Evolutionary conservation across 2,113 vertebrate species (phyloP), one percentile per base, ranked within the genome.

Genomic region (Pluvialis apricaria): DNA sequence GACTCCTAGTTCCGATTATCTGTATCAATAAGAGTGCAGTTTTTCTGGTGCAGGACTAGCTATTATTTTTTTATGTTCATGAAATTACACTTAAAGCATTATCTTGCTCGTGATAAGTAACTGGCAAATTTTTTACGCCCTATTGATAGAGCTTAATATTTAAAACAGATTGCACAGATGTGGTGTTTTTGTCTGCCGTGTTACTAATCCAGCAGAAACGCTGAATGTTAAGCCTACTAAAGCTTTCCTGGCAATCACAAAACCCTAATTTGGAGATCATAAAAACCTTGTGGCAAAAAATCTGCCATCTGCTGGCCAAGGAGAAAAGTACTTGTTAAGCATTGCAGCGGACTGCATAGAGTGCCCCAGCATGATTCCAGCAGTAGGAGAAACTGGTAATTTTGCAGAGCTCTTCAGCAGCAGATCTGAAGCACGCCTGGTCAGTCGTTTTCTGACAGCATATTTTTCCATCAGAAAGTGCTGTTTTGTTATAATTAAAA

Each of bases 261-360:
- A 60, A 3, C 38, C 17, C 26, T 9, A 10, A 61, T 55, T 32
- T 34, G 73, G 64, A 58, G 36, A 51, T 10, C 18, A 1, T 13
- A 11, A 71, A 86, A 51, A 5, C 22, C 11, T 9, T 45, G 24
- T 62, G 62, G 42, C 45, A 40, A 61, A 73, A 73, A 25, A 22
- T 42, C 79, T 55, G 96, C 96, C 95, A 77, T 77, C 95, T 97
- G 57, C 77, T 90, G 97, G 86, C 62, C 32, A 36, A 65, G 71
- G 57, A 45, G 51, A 47, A 38, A 31, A 72, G 64, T 19, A 8
- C 32, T 29, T 6, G 7, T 42, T 15, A 8, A 38, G 61, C 45
- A 2, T 18, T 10, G 76, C 5, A 1, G 32, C 6, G 60, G 36
- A 0, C 25, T 29, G 68, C 2, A 0, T 6, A 1, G 10, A 29